Percentiles rank a stretch among this genome's conserved stretches.
These are phyloP conservation scores for Onychostruthus taczanowskii DNA, from an alignment of 2,113 vertebrate genomes.

Conservation along the genomic window DNA sequence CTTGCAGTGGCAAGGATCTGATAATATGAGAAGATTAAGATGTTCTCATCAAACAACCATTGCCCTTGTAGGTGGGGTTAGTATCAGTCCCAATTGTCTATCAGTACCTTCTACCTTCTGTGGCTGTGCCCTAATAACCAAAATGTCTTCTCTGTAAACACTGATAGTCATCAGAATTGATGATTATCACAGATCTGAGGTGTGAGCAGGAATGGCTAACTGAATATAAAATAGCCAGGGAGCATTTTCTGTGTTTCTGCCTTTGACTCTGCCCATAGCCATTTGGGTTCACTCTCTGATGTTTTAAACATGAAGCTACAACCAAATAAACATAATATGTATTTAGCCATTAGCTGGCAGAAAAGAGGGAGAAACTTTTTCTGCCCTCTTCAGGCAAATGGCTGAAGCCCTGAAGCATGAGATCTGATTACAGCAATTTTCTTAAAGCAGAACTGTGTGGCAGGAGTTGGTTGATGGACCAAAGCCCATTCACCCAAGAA, in stretches of 20 bases:
- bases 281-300: not conserved
- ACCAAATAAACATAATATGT: not conserved
- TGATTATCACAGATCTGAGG: not conserved
- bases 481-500: not conserved
- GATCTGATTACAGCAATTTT: conserved; percentile 31
- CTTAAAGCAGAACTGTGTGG: not conserved
- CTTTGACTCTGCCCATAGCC: not conserved
- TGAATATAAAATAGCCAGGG: not conserved
- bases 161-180: not conserved
- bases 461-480: not conserved
- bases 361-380: not conserved
- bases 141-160: not conserved
- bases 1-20: not conserved
- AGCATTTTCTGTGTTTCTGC: not conserved
- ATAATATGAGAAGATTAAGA: not conserved
- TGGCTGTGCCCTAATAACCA: not conserved
- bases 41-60: not conserved
- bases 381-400: not conserved
- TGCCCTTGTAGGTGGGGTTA: not conserved
- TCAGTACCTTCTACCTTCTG: not conserved
- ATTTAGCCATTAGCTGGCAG: not conserved
- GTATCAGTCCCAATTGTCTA: not conserved
- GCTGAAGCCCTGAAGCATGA: not conserved
- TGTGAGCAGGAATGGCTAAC: not conserved
- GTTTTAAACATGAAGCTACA: not conserved